Base-by-base conservation (phyloP, 2,888 invertebrate species). In the Lithophane semibrunnea region DNA sequence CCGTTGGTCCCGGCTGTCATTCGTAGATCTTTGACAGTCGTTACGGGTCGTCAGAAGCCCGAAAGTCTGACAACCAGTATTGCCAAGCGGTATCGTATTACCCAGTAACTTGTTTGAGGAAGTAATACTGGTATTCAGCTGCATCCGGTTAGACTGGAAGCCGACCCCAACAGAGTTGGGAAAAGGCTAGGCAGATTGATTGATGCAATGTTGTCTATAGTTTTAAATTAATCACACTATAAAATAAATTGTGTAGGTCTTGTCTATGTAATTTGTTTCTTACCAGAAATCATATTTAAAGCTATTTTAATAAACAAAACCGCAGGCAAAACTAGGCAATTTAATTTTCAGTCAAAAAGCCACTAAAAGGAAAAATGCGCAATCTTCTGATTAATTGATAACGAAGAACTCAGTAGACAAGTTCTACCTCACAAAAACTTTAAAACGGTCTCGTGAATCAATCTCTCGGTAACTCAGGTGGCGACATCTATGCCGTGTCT, bases 401-500 rank as follows among this genome's bases (percentile, higher is more conserved):
- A 72, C 61, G 47, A 69, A 76, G 61, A 74, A 16, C 54, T 69
- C 49, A 10, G 24, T 67, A 85, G 82, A 75, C 75, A 83, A 77
- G 37, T 70, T 79, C 21, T n/a, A 37, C 16, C 21, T 24, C 60
- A 66, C 77, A 77, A 84, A 84, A 82, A 88, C 64, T 64, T 56
- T 3, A 67, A 61, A 73, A 47, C 73, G 68, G n/a, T 65, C 68
- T 64, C 75, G 79, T 86, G 82, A 86, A 87, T 87, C 87, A 87
- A 88, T 88, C 88, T 86, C 67, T 78, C 24, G 42, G 71, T 47
- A 78, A 75, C 77, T 84, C 75, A 79, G 77, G 86, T 80, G 81
- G 88, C 86, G 84, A 81, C 86, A 87, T 80, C 87, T 88, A 81
- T 80, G 71, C 78, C 82, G 82, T 86, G 84, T 86, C 80, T 80